Percentiles rank a stretch among this genome's conserved stretches.
Evolutionary conservation across 2,113 vertebrate genomes (phyloP).

Genomic region (Corynorhinus townsendii): DNA sequence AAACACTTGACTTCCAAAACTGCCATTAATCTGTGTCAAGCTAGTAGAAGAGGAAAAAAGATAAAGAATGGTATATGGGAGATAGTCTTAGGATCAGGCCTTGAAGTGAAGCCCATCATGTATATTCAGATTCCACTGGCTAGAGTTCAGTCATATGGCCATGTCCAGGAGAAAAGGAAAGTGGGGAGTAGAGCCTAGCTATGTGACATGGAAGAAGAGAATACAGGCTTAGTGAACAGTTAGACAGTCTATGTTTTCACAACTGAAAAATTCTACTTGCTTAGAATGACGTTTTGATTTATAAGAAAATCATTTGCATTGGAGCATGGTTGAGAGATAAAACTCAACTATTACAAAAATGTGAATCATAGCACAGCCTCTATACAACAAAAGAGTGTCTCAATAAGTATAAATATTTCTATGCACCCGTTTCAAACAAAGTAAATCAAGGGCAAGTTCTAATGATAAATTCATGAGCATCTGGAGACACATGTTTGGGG

Average conservation of each 20-base stretch:
- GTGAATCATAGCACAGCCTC: not conserved
- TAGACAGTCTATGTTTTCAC: not conserved
- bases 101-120: not conserved
- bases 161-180: not conserved
- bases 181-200: not conserved
- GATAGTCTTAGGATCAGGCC: not conserved
- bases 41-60: not conserved
- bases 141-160: not conserved
- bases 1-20: not conserved
- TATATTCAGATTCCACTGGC: not conserved
- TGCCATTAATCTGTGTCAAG: not conserved
- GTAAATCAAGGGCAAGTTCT: not conserved
- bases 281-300: not conserved
- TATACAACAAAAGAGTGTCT: not conserved
- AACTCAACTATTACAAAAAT: not conserved
- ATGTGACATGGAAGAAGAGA: not conserved
- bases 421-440: not conserved
- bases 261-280: not conserved
- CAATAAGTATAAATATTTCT: not conserved
- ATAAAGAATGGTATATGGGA: not conserved
- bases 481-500: not conserved
- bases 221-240: not conserved
- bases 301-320: not conserved
- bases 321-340: not conserved
- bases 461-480: not conserved